Base-by-base conservation (phyloP, 2,113 vertebrate species). In the Amphilophus citrinellus region DNA sequence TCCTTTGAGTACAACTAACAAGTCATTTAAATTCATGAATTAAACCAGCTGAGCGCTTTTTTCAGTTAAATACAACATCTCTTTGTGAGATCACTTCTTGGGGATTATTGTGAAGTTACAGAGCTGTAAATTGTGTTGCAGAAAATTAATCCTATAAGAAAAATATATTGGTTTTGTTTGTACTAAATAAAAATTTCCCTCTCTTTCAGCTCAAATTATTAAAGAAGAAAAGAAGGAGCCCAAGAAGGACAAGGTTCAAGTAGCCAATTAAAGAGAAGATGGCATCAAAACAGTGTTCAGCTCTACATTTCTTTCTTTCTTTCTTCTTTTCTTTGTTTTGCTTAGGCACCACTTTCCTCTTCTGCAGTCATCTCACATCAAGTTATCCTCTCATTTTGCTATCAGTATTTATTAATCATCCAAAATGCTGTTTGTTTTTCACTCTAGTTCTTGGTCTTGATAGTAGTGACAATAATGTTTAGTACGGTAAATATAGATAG, bases 221-320 rank as follows among this genome's bases (percentile, higher is more conserved):
- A 95, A 93, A 89, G 94, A 95, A 63, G 94, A 95, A 3, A 91
- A 86, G 83, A 96, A 95, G 87, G 91, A 92, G 2, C 89, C 94
- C 1, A 86, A 79, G 63, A 95, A 93, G 66, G 59, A 71, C 89
- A 87, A 81, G 2, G 53, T 83, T 4, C 1, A 1, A 71, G 75
- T 76, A 18, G 22, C 71, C 27, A 42, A 61, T 57, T 71, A 61
- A 90, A 68, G 80, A 89, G 22, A 63, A 10, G 53, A 65, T 68
- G n/a, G 10, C 63, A 85, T 84, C 65, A 39, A 73, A 71, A 37
- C 44, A 83, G 57, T 80, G 61, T 63, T 84, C 18, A 85, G 15
- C 44, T 4, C 56, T 18, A 32, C 44, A 60, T 4, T 11, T 24
- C 27, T 22, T 11, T 79, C 10, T 44, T 44, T 44, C 11, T 42